Evolutionary conservation across 2,113 vertebrate genomes (phyloP).

Genomic region (Polypterus bichir): DNA sequence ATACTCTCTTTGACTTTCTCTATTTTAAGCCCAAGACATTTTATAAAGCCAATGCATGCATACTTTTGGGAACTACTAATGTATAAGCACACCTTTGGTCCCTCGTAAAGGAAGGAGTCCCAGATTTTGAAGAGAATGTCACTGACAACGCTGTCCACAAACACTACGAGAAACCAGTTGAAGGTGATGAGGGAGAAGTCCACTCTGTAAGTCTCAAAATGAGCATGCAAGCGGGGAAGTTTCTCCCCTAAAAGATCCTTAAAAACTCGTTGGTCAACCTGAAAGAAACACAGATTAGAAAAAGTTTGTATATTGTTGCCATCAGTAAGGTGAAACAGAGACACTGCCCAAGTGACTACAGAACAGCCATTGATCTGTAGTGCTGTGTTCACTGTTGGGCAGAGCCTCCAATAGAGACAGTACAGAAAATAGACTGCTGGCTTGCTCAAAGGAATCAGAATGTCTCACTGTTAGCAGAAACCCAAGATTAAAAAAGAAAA

Average conservation of each 20-base stretch:
- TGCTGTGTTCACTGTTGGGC: neutral
- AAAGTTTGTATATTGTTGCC: neutral
- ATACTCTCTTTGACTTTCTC: no score
- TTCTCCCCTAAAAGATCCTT: constrained; percentile 91
- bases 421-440: no score
- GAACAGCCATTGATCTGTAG: neutral
- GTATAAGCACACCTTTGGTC: constrained; percentile 68
- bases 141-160: constrained; percentile 91
- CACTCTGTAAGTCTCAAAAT: constrained; percentile 84
- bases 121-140: constrained; percentile 95
- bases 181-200: constrained; percentile 96
- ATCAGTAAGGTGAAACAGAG: no score
- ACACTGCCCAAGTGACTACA: neutral
- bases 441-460: no score
- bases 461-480: no score
- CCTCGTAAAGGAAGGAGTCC: constrained; percentile 93
- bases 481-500: no score
- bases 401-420: neutral
- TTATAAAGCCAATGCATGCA: no score
- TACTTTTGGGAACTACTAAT: no score
- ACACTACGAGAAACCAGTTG: constrained; percentile 97
- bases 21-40: no score
- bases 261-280: constrained; percentile 97
- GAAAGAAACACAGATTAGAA: constrained; percentile 4
- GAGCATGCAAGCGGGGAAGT: constrained; percentile 73